Conservation (phyloP, 2,113 vertebrate genomes). For the pig (Sus scrofa) region DNA sequence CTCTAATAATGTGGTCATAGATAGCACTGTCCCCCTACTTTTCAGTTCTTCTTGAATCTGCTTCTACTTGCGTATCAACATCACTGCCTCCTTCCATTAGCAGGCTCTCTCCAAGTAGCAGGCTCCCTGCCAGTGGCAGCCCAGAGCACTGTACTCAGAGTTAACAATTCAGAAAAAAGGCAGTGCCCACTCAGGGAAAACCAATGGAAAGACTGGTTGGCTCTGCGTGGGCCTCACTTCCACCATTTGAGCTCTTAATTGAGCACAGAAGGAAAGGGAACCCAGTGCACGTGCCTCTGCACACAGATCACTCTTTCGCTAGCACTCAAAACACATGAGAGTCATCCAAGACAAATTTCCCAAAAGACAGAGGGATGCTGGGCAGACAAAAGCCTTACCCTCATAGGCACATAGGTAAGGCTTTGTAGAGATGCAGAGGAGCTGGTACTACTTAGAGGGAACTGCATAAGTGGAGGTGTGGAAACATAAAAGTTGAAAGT, state of each 20-base stretch:
- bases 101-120: background rate
- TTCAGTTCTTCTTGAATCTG: background rate
- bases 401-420: background rate
- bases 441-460: background rate
- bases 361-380: background rate
- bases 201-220: background rate
- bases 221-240: background rate
- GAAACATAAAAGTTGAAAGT: background rate
- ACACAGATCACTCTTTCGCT: background rate
- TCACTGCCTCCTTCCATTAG: background rate
- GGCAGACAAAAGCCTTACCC: background rate
- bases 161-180: slow-evolving; percentile 43
- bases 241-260: background rate
- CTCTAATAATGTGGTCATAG: background rate
- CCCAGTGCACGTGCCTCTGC: background rate
- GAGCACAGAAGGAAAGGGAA: background rate
- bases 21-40: background rate
- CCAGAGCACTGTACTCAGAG: background rate
- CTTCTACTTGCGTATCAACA: background rate
- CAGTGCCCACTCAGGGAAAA: background rate
- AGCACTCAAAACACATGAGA: background rate
- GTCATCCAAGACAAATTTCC: background rate
- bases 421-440: background rate
- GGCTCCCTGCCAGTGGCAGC: background rate
- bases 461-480: background rate